Base-by-base conservation (phyloP, 2,797 vertebrate species). In the Crenuchus spilurus region DNA sequence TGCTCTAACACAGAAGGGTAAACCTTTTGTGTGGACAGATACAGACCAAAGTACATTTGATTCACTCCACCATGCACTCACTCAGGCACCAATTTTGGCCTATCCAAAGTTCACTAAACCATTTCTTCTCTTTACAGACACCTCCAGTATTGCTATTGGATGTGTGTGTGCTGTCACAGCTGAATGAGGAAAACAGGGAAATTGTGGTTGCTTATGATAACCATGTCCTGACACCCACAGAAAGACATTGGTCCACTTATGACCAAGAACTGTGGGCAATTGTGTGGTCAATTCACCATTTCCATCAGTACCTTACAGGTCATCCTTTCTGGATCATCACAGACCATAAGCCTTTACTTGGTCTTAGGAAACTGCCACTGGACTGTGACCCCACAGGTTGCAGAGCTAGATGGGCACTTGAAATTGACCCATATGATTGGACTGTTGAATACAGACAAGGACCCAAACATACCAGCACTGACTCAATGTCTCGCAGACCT, bases 91-190 rank as follows among this genome's bases (percentile, higher is more conserved):
- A 31, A 52, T 68, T n/a, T n/a, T n/a, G 4, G 30, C 65, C 28
- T 70, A 70, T 18, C 67, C 67, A 31, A 22, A 70, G 28, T 70
- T 70, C 11, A 18, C 67, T 6, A 41, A n/a, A 14, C 52, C 58
- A 28, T 70, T 62, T 44, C 28, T 72, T 16, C 42, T 72, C n/a
- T 72, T 62, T 28, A 72, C 57, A 22, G 70, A 72, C 33, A 31
- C 57, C 8, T 72, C 70, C 20, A 72, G 51, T 39, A 62, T 22
- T 5, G n/a, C 31, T 9, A 51, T 62, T 46, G 57, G 41, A 42
- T 57, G 57, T 72, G 70, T 72, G 14, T n/a, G n/a, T n/a, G n/a
- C 18, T 73, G 30, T 52, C 61, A 11, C 58, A 52, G 22, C 0
- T 65, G 4, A 62, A 31, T 49, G 42, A 48, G 2, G 58, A 33